Conservation (phyloP, 2,797 vertebrate genomes). For the Limosa lapponica region DNA sequence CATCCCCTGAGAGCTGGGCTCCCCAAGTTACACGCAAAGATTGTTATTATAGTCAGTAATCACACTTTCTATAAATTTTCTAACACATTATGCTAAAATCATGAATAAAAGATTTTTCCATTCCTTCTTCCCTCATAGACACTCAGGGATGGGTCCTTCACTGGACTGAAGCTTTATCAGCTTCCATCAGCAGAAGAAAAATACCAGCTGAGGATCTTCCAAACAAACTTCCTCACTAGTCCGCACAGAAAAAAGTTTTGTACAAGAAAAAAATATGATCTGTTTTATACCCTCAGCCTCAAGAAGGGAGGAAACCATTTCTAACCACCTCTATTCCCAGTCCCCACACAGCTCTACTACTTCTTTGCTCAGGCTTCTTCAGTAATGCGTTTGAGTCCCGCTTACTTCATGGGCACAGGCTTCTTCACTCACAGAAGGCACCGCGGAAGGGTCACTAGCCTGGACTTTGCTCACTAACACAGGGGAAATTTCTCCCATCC, state of each 20-base stretch:
- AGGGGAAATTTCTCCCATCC: too few species aligned
- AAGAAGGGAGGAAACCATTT: neutral
- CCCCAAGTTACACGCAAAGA: neutral
- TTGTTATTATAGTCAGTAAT: neutral
- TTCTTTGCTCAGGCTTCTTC: neutral
- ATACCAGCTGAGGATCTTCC: neutral
- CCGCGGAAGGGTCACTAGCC: neutral
- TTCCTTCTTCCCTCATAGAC: neutral
- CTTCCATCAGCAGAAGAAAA: neutral
- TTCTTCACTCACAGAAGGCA: neutral
- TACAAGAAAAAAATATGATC: neutral
- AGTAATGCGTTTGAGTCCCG: neutral
- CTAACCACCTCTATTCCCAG: neutral
- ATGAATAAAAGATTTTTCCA: neutral
- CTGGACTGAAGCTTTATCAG: neutral
- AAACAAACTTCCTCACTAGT: neutral
- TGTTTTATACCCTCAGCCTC: neutral
- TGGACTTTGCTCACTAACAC: neutral
- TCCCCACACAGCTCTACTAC: neutral
- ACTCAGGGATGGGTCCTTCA: neutral
- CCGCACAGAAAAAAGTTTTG: fast-evolving
- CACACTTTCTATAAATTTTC: neutral
- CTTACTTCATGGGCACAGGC: neutral
- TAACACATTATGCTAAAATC: neutral
- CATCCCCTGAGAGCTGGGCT: neutral